phyloP scores from a whole-genome alignment of 2,113 vertebrate species.

The Eptesicus fuscus region DNA sequence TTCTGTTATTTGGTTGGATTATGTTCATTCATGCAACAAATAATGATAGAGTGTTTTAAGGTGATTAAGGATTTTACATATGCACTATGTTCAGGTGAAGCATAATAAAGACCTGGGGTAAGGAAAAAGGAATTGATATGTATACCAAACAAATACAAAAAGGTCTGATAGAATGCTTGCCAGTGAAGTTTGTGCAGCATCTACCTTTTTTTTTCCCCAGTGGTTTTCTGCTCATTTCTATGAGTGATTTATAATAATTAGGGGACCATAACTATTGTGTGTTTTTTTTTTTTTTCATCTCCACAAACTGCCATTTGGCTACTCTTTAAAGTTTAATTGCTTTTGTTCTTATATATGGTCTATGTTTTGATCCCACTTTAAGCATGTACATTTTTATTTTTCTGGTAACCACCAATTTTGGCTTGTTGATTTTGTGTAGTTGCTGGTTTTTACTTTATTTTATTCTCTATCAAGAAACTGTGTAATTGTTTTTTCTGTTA shows the following conservation, averaged over 20 bases:
- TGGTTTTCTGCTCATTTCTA: background rate
- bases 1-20: background rate
- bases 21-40: background rate
- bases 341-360: background rate
- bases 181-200: background rate
- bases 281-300: background rate
- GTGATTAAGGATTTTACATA: background rate
- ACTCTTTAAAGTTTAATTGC: background rate
- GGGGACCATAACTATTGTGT: background rate
- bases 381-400: background rate
- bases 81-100: background rate
- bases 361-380: background rate
- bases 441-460: conserved; percentile 9
- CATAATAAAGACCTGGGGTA: background rate
- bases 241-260: conserved; percentile 23
- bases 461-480: background rate
- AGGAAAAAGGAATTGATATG: background rate
- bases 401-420: background rate
- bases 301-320: background rate
- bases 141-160: background rate
- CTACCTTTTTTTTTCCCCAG: background rate
- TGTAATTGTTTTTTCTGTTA: background rate
- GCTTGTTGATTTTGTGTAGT: background rate
- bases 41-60: background rate
- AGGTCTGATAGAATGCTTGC: background rate